Evolutionary conservation across 2,797 vertebrate genomes (phyloP).

Genomic region (Eulemur rubriventer): DNA sequence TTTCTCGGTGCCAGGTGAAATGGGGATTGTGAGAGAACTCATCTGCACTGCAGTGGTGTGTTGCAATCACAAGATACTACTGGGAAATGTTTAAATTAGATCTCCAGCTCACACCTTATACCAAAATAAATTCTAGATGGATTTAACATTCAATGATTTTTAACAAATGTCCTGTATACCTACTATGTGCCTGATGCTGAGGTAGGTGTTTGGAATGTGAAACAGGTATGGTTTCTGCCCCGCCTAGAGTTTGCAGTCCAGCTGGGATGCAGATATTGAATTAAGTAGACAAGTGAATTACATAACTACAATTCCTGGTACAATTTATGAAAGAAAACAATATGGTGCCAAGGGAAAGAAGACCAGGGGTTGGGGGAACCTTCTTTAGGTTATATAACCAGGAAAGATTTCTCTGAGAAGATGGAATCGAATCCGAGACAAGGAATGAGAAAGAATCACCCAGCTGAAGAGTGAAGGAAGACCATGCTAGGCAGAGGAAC

Average conservation of each 20-base stretch:
- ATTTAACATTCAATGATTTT: slow-evolving; percentile 44
- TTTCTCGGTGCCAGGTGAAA: neutral
- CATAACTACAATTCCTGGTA: neutral
- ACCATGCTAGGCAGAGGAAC: neutral
- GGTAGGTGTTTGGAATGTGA: slow-evolving; percentile 7
- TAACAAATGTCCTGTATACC: neutral
- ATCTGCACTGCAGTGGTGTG: neutral
- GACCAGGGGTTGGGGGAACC: neutral
- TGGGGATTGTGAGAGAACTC: neutral
- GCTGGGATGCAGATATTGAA: neutral
- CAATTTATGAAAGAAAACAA: slow-evolving; percentile 5
- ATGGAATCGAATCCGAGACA: no score
- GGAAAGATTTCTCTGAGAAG: neutral
- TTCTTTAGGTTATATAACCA: neutral
- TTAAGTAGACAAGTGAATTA: neutral
- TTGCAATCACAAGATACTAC: neutral
- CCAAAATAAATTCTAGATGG: slow-evolving; percentile 46
- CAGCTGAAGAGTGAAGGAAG: neutral
- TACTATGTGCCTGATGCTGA: neutral
- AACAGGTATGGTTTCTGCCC: neutral
- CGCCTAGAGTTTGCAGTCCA: neutral
- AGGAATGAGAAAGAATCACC: neutral
- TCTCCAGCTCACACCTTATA: neutral
- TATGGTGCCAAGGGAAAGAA: neutral
- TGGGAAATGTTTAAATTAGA: slow-evolving; percentile 23